These are phyloP conservation scores for Lucilia sericata DNA, from an alignment of 1,140 invertebrate species.

Conservation along the genomic window DNA sequence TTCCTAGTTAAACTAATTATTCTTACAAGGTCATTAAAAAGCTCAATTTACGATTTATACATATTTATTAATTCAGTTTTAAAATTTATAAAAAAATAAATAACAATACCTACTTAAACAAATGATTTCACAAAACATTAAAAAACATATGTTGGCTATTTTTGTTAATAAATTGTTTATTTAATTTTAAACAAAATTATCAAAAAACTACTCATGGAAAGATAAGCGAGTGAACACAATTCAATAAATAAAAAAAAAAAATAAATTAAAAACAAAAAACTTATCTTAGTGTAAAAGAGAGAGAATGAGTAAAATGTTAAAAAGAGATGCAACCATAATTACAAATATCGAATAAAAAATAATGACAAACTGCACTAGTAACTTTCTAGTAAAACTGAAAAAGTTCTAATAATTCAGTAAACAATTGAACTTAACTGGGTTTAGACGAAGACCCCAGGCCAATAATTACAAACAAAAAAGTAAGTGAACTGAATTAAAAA, in stretches of 20 bases:
- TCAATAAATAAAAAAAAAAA: not conserved
- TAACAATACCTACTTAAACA: too few relatives aligned
- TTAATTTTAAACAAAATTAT: not conserved
- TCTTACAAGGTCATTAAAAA: not conserved
- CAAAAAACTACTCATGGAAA: not conserved
- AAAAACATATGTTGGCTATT: not conserved
- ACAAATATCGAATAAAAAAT: not conserved
- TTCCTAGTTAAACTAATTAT: not conserved
- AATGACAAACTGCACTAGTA: not conserved
- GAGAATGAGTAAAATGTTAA: not conserved
- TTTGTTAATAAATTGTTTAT: not conserved
- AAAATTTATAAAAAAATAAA: too few relatives aligned
- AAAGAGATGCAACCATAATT: conserved; percentile 7
- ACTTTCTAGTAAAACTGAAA: not conserved
- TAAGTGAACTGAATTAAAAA: not conserved
- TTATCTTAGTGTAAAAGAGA: not conserved
- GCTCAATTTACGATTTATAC: not conserved
- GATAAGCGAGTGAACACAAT: not conserved
- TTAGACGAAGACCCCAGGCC: not conserved
- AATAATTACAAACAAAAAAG: not conserved
- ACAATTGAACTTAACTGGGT: not conserved
- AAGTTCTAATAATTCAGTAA: conserved; percentile 9
- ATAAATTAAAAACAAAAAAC: not conserved
- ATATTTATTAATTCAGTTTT: not conserved
- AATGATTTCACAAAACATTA: not conserved